Evolutionary conservation across 2,888 invertebrate species (phyloP).

Genomic region (Drepana falcataria): DNA sequence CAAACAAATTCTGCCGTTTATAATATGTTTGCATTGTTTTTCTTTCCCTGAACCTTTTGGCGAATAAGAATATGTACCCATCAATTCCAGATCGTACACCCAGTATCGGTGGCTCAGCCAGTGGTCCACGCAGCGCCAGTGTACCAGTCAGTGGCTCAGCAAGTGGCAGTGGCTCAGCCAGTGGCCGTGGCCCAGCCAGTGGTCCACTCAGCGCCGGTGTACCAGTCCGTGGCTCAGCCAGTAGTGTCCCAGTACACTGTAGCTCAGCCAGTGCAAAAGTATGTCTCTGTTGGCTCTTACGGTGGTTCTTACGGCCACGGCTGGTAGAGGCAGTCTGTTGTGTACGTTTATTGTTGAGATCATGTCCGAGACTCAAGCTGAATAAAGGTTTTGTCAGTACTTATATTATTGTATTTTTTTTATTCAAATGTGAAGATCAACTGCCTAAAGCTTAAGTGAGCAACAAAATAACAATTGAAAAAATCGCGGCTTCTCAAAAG

Average conservation of each 20-base stretch:
- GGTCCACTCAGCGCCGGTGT: slow-evolving; percentile 25
- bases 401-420: slow-evolving; percentile 21
- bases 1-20: too few relatives aligned
- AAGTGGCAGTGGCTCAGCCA: slow-evolving; percentile 35
- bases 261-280: slow-evolving; percentile 41
- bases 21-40: too few relatives aligned
- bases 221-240: slow-evolving; percentile 24
- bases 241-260: slow-evolving; percentile 44
- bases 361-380: slow-evolving; percentile 52
- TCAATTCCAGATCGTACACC: slow-evolving; percentile 39
- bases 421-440: slow-evolving; percentile 6
- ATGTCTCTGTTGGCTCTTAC: slow-evolving; percentile 33
- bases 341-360: slow-evolving; percentile 58
- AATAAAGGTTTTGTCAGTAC: slow-evolving; percentile 51
- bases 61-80: too few relatives aligned
- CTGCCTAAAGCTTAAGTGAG: too few relatives aligned
- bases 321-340: slow-evolving; percentile 42
- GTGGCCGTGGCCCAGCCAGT: slow-evolving; percentile 23
- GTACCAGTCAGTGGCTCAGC: slow-evolving; percentile 15
- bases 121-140: slow-evolving; percentile 27
- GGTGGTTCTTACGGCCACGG: slow-evolving; percentile 47
- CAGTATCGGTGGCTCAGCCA: slow-evolving; percentile 26
- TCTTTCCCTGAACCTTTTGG: too few relatives aligned
- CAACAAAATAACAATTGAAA: too few relatives aligned
- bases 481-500: too few relatives aligned